phyloP scores from a whole-genome alignment of 2,797 vertebrate species.

The Schizopygopsis malacanthus region DNA sequence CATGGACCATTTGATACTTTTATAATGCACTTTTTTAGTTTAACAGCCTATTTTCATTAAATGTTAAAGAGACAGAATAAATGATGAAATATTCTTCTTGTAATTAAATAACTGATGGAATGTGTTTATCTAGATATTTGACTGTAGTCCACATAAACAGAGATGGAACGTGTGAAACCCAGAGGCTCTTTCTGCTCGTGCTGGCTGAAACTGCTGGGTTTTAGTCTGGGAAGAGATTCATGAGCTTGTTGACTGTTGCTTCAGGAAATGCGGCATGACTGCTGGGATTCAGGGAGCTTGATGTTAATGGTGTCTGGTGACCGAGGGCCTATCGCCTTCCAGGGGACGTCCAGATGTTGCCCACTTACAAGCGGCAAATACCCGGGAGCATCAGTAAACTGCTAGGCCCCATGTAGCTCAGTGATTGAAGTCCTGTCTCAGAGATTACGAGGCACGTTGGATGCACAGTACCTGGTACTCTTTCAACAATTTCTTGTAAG shows the following conservation, averaged over 20 bases:
- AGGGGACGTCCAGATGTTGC: constrained; percentile 21
- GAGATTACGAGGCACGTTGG: not conserved
- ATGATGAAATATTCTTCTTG: not conserved
- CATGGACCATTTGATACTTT: not conserved
- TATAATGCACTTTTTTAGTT: not conserved
- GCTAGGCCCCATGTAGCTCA: not conserved
- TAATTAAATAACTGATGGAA: not conserved
- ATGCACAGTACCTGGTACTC: constrained; percentile 3
- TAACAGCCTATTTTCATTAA: not conserved
- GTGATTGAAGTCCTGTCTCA: constrained; percentile 13
- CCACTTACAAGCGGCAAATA: constrained; percentile 15
- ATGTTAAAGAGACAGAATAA: not conserved
- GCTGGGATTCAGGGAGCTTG: constrained; percentile 32
- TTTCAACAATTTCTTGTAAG: not conserved
- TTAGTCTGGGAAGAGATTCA: constrained; percentile 35
- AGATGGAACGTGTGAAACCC: constrained; percentile 28
- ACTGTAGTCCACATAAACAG: constrained; percentile 7
- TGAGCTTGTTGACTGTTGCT: constrained; percentile 24
- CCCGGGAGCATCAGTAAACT: constrained; percentile 4
- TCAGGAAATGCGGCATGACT: constrained; percentile 24
- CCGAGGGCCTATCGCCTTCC: not conserved
- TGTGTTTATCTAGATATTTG: constrained; percentile 25
- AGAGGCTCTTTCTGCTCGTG: not conserved
- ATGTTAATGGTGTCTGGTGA: constrained; percentile 39
- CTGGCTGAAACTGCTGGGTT: constrained; percentile 13